Conservation (phyloP, 2,797 vertebrate genomes). For the Austrolebias charrua region DNA sequence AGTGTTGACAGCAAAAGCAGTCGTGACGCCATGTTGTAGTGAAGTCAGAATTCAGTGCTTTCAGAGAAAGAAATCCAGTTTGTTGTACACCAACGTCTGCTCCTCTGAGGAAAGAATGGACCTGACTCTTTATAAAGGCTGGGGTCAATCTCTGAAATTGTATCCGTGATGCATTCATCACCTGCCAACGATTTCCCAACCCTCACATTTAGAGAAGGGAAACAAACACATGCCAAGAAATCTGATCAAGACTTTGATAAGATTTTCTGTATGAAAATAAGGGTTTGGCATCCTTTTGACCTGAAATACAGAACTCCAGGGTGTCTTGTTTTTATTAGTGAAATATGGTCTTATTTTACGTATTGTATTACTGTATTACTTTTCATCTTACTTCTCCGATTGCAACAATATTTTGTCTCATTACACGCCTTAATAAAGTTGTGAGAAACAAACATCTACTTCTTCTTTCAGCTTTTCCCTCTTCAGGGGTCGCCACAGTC, state of each 20-base stretch:
- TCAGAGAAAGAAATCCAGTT: constrained; percentile 6
- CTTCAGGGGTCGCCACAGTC: too few relatives aligned
- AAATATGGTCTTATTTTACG: neutral
- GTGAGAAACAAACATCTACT: neutral
- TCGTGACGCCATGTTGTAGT: constrained; percentile 48
- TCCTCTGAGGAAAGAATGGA: constrained; percentile 11
- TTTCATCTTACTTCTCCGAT: neutral
- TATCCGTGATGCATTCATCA: constrained; percentile 24
- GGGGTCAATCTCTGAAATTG: constrained; percentile 38
- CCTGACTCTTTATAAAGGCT: constrained; percentile 49
- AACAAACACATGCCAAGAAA: constrained; percentile 26
- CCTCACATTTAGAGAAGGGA: constrained; percentile 6
- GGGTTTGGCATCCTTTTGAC: constrained; percentile 9
- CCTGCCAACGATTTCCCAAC: constrained; percentile 16
- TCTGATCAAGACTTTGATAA: constrained; percentile 15
- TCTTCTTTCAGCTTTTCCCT: too few relatives aligned
- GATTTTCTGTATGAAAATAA: neutral
- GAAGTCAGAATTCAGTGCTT: neutral
- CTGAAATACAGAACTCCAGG: neutral
- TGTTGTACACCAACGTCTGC: constrained; percentile 7
- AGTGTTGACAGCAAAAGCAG: constrained; percentile 41
- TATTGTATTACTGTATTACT: neutral
- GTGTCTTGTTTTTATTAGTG: neutral
- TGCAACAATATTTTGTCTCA: constrained; percentile 6
- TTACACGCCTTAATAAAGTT: neutral